Conservation (phyloP, 2,797 vertebrate genomes). For the Enteromius treurensis region DNA sequence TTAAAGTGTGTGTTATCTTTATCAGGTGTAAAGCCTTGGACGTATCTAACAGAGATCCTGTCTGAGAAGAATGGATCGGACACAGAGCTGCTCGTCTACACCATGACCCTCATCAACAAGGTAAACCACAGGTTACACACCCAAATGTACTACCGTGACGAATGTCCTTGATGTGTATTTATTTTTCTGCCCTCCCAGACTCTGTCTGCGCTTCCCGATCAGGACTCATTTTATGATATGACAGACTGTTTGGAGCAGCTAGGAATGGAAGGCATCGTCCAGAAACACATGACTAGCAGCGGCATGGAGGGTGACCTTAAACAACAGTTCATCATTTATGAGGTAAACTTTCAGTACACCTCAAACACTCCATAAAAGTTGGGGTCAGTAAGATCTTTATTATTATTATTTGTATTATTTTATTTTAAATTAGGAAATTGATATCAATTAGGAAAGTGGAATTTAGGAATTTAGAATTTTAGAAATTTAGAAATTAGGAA, state of each 20-base stretch:
- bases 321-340: slow-evolving; percentile 86
- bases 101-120: slow-evolving; percentile 95
- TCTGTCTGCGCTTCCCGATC: slow-evolving; percentile 87
- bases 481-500: too few species aligned
- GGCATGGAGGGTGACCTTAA: slow-evolving; percentile 83
- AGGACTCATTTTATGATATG: slow-evolving; percentile 95
- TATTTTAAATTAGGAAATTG: not conserved
- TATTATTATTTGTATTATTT: not conserved
- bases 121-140: slow-evolving; percentile 64
- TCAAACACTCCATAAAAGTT: not conserved
- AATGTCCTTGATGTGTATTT: not conserved
- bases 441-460: not conserved
- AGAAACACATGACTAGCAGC: slow-evolving; percentile 79
- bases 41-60: slow-evolving; percentile 84
- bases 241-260: slow-evolving; percentile 91
- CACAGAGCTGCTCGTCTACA: slow-evolving; percentile 86
- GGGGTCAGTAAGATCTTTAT: not conserved
- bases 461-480: too few species aligned
- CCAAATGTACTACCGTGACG: not conserved
- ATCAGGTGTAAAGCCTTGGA: slow-evolving; percentile 83
- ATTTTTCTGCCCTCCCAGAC: slow-evolving; percentile 73
- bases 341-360: slow-evolving; percentile 73
- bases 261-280: slow-evolving; percentile 88
- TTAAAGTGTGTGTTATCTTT: not conserved
- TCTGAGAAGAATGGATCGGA: slow-evolving; percentile 86